Percentiles rank a stretch among this genome's conserved stretches.
phyloP scores from a whole-genome alignment of 1,140 invertebrate genomes.

The Melipona quadrifasciata region DNA sequence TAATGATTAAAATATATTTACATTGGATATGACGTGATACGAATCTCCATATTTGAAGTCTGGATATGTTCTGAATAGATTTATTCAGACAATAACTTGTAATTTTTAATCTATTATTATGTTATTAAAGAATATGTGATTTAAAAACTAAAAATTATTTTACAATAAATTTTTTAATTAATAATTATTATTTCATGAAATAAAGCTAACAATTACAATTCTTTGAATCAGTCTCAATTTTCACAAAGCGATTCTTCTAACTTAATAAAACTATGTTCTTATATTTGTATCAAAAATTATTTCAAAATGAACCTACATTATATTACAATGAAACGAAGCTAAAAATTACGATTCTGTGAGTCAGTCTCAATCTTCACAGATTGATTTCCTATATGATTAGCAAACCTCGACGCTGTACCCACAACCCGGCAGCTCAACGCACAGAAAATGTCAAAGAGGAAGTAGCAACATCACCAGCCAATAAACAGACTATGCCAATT shows the following conservation, averaged over 20 bases:
- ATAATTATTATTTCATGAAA: too few species aligned
- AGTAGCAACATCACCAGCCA: slow-evolving; percentile 6
- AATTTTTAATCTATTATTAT: too few species aligned
- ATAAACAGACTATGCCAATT: slow-evolving; percentile 8
- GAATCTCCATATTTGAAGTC: neutral
- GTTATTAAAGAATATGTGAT: too few species aligned
- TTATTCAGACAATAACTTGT: neutral
- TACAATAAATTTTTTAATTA: too few species aligned
- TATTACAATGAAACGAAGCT: neutral
- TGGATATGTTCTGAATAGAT: neutral
- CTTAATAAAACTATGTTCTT: too few species aligned
- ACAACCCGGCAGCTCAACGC: neutral
- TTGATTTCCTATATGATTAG: too few species aligned
- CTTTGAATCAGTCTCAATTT: too few species aligned
- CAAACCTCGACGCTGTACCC: neutral
- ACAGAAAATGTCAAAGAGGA: neutral
- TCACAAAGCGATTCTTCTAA: too few species aligned
- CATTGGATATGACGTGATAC: neutral
- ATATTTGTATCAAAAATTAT: neutral
- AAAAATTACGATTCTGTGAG: neutral
- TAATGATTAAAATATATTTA: neutral
- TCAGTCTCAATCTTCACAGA: too few species aligned
- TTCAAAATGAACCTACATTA: neutral
- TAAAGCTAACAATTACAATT: neutral
- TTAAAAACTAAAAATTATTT: too few species aligned